Base-by-base conservation (phyloP, 2,797 vertebrate genomes). In the Nannoperca obscura region DNA sequence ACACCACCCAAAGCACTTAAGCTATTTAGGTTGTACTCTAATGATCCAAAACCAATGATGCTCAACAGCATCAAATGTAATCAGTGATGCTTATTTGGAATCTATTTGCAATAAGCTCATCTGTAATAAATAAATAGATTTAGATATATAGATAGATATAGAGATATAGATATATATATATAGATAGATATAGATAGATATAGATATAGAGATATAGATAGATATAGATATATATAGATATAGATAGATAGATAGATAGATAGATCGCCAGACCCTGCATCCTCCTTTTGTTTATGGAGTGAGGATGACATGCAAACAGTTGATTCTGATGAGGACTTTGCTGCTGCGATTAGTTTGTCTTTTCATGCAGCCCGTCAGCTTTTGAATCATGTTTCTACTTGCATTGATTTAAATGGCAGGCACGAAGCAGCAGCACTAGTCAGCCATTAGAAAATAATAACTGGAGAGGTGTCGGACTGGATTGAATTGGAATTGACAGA, bases 371-470 rank as follows among this genome's bases (percentile, higher is more conserved):
- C 27, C 65, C 12, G 27, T 74, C 61, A 46, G 68, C 71, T 75
- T 82, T 79, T 74, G 81, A 38, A 77, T 70, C 74, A 64, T 70
- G 58, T 76, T 77, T 71, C 55, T 46, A 38, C 74, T 66, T 52
- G 8, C 1, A 38, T 46, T 32, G 47, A 86, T 89, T 84, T 82
- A 71, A 84, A 85, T 87, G 79, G 61, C 76, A 76, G 49, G 71
- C 71, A 80, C 40, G 19, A 76, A 80, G 66, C 74, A 50, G 61
- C 73, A 55, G 53, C 60, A 71, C 67, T 63, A 74, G 80, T 82
- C 70, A 74, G 57, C 70, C 60, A 68, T 87, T 83, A 70, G 46
- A 71, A 88, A 65, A 32, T 80, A 88, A 92, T 90, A 80, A 86
- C 72, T 17, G 50, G 40, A 84, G 71, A 86, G 71, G 42, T 74